Percentiles rank a stretch among this genome's conserved stretches.
phyloP scores from a whole-genome alignment of 2,113 vertebrate species.

The Vimba vimba region DNA sequence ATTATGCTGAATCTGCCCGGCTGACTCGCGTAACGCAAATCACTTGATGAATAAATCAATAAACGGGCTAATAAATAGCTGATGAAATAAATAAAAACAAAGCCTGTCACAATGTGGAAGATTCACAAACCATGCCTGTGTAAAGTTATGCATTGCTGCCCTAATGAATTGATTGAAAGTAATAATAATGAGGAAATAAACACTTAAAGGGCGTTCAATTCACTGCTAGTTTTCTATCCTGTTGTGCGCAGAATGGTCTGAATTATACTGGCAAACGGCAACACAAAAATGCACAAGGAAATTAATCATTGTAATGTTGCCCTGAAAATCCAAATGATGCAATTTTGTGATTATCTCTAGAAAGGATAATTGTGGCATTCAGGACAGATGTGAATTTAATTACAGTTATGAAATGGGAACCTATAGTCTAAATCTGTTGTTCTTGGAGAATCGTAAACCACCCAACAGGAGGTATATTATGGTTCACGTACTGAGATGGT shows the following conservation, averaged over 20 bases:
- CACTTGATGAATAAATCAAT: slow-evolving; percentile 40
- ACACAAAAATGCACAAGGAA: not conserved
- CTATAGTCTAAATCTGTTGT: slow-evolving; percentile 39
- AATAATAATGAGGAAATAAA: slow-evolving; percentile 33
- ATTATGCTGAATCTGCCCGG: slow-evolving; percentile 23
- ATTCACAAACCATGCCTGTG: slow-evolving; percentile 6
- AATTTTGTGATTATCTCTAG: slow-evolving; percentile 34
- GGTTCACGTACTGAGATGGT: slow-evolving; percentile 33
- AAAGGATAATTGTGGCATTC: slow-evolving; percentile 35
- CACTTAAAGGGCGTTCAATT: not conserved
- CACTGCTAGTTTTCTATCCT: not conserved
- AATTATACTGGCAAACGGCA: slow-evolving; percentile 1
- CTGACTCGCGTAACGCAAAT: not conserved
- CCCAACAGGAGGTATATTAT: slow-evolving; percentile 40
- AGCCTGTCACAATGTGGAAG: not conserved
- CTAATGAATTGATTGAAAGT: slow-evolving; percentile 1
- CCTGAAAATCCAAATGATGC: slow-evolving; percentile 4
- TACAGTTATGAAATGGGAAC: slow-evolving; percentile 38
- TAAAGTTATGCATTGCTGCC: not conserved
- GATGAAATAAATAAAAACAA: slow-evolving; percentile 39
- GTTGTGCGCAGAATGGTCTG: slow-evolving; percentile 20
- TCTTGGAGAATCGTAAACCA: slow-evolving; percentile 46
- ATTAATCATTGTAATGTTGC: slow-evolving; percentile 21
- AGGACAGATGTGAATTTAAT: slow-evolving; percentile 59
- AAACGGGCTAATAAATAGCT: slow-evolving; percentile 23